Percentiles rank a stretch among this genome's conserved stretches.
Conservation (phyloP, 2,888 invertebrate genomes). For the Dinocampus coccinellae region DNA sequence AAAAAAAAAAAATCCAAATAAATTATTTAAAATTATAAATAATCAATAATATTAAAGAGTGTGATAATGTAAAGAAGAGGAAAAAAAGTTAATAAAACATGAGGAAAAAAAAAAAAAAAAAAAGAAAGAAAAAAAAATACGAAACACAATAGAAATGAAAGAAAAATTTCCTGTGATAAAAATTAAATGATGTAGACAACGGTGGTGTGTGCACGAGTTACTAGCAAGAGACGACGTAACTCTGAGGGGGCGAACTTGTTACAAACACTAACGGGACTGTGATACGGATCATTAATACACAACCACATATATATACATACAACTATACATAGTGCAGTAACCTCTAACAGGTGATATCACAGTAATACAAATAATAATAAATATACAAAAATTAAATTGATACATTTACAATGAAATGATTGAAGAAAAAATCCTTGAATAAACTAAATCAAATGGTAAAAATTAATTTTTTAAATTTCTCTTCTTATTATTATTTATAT, state of each 20-base stretch:
- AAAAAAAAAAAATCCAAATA: too few relatives aligned
- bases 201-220: constrained; percentile 26
- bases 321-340: neutral
- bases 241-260: constrained; percentile 45
- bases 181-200: constrained; percentile 13
- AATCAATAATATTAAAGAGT: too few relatives aligned
- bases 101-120: constrained; percentile 2
- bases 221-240: constrained; percentile 19
- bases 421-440: neutral
- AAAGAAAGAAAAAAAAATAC: neutral
- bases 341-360: neutral
- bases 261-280: constrained; percentile 56
- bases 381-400: neutral
- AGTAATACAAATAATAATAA: neutral
- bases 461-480: neutral
- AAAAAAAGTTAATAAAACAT: too few relatives aligned
- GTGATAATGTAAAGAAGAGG: too few relatives aligned
- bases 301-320: constrained; percentile 4
- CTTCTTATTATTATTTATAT: too few relatives aligned
- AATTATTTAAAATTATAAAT: too few relatives aligned
- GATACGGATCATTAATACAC: constrained; percentile 62
- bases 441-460: neutral
- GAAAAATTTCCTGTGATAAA: constrained; percentile 17
- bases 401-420: neutral
- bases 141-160: too few relatives aligned